Percentiles rank a stretch among this genome's conserved stretches.
Evolutionary conservation across 2,888 invertebrate genomes (phyloP).

Genomic region (Orthosia gracilis): DNA sequence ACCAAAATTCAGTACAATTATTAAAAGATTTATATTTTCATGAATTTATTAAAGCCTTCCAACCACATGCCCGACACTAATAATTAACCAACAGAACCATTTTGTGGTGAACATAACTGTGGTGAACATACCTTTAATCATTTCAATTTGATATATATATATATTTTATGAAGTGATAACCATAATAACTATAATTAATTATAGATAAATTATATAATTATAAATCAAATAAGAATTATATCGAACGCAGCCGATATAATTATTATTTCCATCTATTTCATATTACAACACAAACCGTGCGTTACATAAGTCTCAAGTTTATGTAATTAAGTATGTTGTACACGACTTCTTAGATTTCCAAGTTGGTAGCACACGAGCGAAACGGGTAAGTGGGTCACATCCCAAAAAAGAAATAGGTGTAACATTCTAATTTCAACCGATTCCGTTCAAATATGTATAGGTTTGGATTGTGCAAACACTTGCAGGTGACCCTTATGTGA

Average conservation of each 20-base stretch:
- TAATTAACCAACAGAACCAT: background rate
- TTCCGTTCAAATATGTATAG: constrained; percentile 73
- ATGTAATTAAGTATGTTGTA: constrained; percentile 51
- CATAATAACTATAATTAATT: too few species aligned
- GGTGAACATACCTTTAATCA: background rate
- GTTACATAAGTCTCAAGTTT: constrained; percentile 35
- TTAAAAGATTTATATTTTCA: background rate
- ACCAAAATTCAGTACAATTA: background rate
- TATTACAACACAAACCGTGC: constrained; percentile 16
- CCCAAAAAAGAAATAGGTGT: constrained; percentile 60
- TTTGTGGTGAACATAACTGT: background rate
- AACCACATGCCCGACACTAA: background rate
- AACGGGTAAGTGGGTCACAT: constrained; percentile 66
- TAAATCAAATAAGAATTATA: background rate
- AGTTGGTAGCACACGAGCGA: constrained; percentile 46
- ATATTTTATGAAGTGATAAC: too few species aligned
- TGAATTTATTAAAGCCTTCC: background rate
- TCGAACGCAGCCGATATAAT: background rate
- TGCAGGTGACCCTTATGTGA: constrained; percentile 71
- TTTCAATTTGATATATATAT: too few species aligned
- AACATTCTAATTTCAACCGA: constrained; percentile 69
- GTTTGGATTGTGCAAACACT: constrained; percentile 68
- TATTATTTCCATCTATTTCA: constrained; percentile 19
- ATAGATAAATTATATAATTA: too few species aligned
- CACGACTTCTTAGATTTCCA: constrained; percentile 53